phyloP scores from a whole-genome alignment of 2,113 vertebrate species.

The Australoheros scitulus region DNA sequence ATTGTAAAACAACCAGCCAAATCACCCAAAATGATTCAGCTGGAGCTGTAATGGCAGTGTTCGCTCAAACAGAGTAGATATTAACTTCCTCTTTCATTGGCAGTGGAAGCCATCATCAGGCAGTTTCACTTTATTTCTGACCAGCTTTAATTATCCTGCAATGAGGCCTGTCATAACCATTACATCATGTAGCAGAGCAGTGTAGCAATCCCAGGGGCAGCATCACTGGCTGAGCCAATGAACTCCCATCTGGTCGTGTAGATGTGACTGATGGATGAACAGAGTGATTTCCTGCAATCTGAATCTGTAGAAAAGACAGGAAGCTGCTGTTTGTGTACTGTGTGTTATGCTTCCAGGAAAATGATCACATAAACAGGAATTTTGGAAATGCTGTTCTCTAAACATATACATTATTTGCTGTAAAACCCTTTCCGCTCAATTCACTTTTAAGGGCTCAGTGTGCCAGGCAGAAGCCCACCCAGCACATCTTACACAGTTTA shows the following conservation, averaged over 20 bases:
- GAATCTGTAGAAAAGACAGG: constrained; percentile 10
- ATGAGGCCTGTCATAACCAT: constrained; percentile 68
- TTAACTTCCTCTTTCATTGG: constrained; percentile 49
- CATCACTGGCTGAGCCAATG: constrained; percentile 50
- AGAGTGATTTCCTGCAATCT: constrained; percentile 37
- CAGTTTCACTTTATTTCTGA: constrained; percentile 53
- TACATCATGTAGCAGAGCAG: constrained; percentile 64
- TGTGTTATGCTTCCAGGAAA: neutral
- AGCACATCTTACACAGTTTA: constrained; percentile 26
- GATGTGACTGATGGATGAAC: constrained; percentile 51
- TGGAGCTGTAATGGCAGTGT: constrained; percentile 21
- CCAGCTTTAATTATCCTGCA: constrained; percentile 67
- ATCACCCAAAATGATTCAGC: constrained; percentile 16
- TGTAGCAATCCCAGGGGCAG: constrained; percentile 54
- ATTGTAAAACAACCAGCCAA: constrained; percentile 38
- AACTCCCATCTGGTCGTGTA: constrained; percentile 60
- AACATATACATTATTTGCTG: neutral
- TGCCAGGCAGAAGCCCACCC: constrained; percentile 15
- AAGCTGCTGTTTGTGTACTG: neutral
- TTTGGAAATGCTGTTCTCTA: neutral
- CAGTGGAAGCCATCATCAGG: constrained; percentile 39
- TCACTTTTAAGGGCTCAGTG: neutral
- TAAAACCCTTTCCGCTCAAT: constrained; percentile 5
- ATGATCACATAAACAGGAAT: neutral
- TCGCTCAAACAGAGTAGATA: constrained; percentile 40